Base-by-base conservation (phyloP, 2,797 vertebrate species). In the Ispidina lecontei region DNA sequence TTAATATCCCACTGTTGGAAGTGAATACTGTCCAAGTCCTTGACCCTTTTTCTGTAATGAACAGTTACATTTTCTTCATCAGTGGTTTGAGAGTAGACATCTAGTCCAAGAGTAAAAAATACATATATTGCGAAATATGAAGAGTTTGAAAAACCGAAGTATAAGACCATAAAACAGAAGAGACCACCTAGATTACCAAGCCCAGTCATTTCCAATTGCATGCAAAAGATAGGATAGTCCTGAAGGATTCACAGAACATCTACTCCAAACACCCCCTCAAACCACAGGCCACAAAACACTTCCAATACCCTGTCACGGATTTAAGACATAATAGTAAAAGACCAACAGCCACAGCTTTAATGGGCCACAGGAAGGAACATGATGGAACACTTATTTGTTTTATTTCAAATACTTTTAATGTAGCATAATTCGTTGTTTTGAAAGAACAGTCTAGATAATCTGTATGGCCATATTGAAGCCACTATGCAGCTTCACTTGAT, bases 41-140 rank as follows among this genome's bases (percentile, higher is more conserved):
- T 94, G 91, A 95, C 60, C 82, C 71, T 93, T 94, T 85, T 94
- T 88, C 90, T 91, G 59, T 89, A 94, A 91, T 46, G 56, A 95
- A 94, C n/a, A 91, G 72, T 82, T 96, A 95, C 71, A 68, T 95
- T 94, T 97, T 96, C 93, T 97, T 62, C 80, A 54, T 95, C 94
- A 89, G 92, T 91, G 92, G 65, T 97, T 94, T 93, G 83, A 96
- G 86, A 85, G n/a, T 68, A 79, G 65, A 67, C 73, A 84, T 84
- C 80, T 87, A 88, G 86, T 95, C 75, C 82, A 92, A 92, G 68
- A 89, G 9, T 65, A 23, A 70, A 89, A 94, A 95, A 93, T 84
- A 78, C 31, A 47, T 65, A 70, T 89, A 92, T 68, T 83, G 35
- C 83, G 63, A 76, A 93, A 55, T 68, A 89, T 77, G 26, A 93